These are phyloP conservation scores for Xanthorhoe spadicearia DNA, from an alignment of 2,888 invertebrate genomes.

Conservation along the genomic window DNA sequence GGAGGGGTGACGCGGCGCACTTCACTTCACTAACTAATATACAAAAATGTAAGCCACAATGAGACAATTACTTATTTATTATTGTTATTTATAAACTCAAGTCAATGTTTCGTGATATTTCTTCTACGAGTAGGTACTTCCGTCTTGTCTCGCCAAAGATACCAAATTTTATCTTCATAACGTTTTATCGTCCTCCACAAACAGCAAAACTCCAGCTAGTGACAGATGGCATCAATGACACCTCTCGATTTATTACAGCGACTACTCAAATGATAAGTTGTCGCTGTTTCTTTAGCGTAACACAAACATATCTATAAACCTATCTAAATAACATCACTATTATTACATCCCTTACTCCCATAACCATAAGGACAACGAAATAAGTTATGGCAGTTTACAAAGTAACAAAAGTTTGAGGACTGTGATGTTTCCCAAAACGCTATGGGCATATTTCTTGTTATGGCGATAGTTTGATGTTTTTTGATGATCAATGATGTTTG, in stretches of 20 bases:
- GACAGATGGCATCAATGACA: constrained; percentile 55
- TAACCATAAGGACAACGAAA: background rate
- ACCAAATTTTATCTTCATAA: background rate
- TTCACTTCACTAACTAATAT: too few relatives aligned
- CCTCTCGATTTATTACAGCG: constrained; percentile 49
- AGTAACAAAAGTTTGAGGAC: constrained; percentile 32
- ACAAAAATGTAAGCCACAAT: too few relatives aligned
- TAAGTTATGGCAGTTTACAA: constrained; percentile 1
- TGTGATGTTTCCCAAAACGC: constrained; percentile 44
- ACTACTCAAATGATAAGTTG: constrained; percentile 54
- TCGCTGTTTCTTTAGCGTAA: constrained; percentile 52
- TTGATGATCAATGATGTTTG: constrained; percentile 41
- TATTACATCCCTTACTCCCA: constrained; percentile 13
- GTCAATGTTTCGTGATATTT: too few relatives aligned
- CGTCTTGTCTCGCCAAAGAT: background rate
- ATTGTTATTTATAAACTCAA: too few relatives aligned
- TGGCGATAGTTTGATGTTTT: constrained; percentile 36
- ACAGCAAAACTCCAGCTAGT: constrained; percentile 22
- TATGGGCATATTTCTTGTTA: constrained; percentile 45
- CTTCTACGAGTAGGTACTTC: background rate
- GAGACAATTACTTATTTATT: too few relatives aligned
- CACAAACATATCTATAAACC: constrained; percentile 30
- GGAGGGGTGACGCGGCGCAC: too few relatives aligned
- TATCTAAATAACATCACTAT: background rate
- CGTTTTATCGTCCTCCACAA: constrained; percentile 2